These are phyloP conservation scores for Seira musarum DNA, from an alignment of 2,888 invertebrate genomes.

Conservation along the genomic window DNA sequence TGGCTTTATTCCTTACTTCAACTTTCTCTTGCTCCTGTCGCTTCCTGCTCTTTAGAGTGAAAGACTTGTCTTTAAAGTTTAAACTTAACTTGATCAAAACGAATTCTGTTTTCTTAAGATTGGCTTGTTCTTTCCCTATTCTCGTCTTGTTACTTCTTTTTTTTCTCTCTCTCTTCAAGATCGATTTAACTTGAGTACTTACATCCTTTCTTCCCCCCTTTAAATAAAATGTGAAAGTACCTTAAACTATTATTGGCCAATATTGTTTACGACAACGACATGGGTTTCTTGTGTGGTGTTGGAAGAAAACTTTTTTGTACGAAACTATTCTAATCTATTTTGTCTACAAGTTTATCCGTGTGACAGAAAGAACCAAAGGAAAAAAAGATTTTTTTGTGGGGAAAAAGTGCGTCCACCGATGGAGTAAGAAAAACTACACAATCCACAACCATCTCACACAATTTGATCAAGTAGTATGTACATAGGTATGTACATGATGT, in stretches of 20 bases:
- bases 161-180: not conserved
- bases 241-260: constrained; percentile 7
- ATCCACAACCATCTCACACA: not conserved
- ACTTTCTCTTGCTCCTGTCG: not conserved
- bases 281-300: not conserved
- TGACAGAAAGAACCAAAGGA: constrained; percentile 1
- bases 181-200: not conserved
- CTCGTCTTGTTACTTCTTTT: not conserved
- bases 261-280: constrained; percentile 6
- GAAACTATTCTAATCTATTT: constrained; percentile 7
- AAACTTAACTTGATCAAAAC: constrained; percentile 4
- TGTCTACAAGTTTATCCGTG: constrained; percentile 2
- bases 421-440: not conserved
- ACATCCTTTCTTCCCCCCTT: not conserved
- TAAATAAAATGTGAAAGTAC: not conserved
- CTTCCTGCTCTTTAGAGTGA: not conserved
- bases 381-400: not conserved
- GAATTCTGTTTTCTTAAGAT: not conserved
- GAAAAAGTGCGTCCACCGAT: not conserved
- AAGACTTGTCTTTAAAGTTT: constrained; percentile 3
- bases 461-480: not conserved
- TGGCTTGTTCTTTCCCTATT: not conserved
- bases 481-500: not conserved
- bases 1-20: too few relatives aligned
- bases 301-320: not conserved